Percentiles rank a stretch among this genome's conserved stretches.
Conservation (phyloP, 53 echinoderm and acorn worm species). For the Zoroaster sp. region DNA sequence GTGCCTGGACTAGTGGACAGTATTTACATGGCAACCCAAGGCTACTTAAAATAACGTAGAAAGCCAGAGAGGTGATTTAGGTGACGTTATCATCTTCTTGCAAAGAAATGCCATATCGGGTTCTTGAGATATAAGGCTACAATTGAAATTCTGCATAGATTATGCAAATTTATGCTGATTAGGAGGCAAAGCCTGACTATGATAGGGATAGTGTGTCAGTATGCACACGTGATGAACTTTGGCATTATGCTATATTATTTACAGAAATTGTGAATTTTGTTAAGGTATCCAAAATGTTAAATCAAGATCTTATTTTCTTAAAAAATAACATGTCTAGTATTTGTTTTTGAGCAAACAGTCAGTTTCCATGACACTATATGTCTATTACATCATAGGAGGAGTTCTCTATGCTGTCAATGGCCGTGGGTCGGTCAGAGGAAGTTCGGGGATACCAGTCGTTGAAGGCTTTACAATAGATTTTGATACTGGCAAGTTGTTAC, state of each 20-base stretch:
- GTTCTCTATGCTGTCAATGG: constrained; percentile 91
- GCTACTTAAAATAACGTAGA: too few species aligned
- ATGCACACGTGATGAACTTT: too few species aligned
- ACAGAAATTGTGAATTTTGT: too few species aligned
- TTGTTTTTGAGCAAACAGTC: too few species aligned
- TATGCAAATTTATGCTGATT: neutral
- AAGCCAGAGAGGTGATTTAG: too few species aligned
- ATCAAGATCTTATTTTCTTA: too few species aligned
- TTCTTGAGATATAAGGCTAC: neutral
- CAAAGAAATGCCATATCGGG: neutral
- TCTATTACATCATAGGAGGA: constrained; percentile 70
- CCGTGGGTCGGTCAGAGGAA: neutral
- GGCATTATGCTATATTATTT: too few species aligned
- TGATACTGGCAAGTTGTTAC: constrained; percentile 57
- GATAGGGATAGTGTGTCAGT: neutral
- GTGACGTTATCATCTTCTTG: neutral
- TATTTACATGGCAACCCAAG: too few species aligned
- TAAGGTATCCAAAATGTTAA: too few species aligned
- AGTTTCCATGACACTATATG: too few species aligned
- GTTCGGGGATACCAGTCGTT: constrained; percentile 10
- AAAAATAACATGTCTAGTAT: too few species aligned
- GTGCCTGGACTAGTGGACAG: neutral
- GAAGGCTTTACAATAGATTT: constrained; percentile 83
- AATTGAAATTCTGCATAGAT: neutral
- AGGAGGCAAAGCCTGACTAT: neutral